Conservation (phyloP, 2,888 invertebrate species). For the Morinoia aosen region DNA sequence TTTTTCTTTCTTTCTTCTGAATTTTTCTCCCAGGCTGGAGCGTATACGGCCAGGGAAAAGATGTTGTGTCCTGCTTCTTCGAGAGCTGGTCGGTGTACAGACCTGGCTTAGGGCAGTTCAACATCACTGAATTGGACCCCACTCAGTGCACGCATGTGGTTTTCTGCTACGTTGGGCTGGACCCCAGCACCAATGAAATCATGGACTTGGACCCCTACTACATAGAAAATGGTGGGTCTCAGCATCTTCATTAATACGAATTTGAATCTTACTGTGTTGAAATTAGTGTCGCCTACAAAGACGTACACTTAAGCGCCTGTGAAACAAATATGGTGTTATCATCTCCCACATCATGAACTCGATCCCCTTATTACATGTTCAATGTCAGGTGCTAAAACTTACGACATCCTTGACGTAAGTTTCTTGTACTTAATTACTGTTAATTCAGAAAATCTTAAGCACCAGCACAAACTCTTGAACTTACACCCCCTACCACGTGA, state of each 20-base stretch:
- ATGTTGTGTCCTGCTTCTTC: conserved; percentile 82
- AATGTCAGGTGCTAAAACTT: too few species aligned
- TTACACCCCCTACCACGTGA: too few species aligned
- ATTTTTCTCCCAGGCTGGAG: background rate
- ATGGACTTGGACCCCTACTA: conserved; percentile 61
- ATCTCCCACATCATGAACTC: too few species aligned
- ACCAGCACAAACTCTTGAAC: too few species aligned
- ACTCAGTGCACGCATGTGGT: conserved; percentile 84
- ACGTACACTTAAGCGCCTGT: too few species aligned
- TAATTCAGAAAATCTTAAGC: too few species aligned
- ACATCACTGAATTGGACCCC: conserved; percentile 80
- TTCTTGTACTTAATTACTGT: too few species aligned
- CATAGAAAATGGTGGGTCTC: conserved; percentile 59
- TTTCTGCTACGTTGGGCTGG: conserved; percentile 86
- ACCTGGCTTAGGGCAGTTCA: conserved; percentile 78
- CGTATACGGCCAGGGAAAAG: background rate
- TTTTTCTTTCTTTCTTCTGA: too few species aligned
- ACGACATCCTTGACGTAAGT: too few species aligned
- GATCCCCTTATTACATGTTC: too few species aligned
- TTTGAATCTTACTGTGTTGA: background rate
- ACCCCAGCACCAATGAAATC: conserved; percentile 73
- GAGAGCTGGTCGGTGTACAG: conserved; percentile 86
- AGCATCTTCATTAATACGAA: too few species aligned
- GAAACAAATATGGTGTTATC: too few species aligned
- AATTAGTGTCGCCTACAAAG: background rate